Conservation (phyloP, 2,797 vertebrate genomes). For the Mormyrops attenuatus region DNA sequence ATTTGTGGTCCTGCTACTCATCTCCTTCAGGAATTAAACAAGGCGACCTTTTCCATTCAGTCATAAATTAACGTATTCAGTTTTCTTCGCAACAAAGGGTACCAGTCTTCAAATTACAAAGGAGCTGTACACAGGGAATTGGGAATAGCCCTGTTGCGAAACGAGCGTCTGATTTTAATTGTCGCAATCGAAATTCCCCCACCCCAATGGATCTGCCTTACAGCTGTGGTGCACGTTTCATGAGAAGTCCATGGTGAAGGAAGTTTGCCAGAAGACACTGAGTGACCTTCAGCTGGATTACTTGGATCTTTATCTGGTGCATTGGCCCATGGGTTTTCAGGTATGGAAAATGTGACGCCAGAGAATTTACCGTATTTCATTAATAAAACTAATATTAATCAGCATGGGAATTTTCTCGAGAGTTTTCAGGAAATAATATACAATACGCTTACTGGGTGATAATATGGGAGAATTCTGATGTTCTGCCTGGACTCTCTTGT, state of each 20-base stretch:
- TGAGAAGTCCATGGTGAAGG: constrained; percentile 62
- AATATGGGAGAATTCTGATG: neutral
- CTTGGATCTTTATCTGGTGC: constrained; percentile 75
- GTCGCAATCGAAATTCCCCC: neutral
- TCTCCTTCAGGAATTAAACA: neutral
- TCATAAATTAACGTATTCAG: neutral
- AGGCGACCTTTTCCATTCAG: neutral
- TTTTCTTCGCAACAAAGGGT: neutral
- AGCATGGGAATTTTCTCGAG: neutral
- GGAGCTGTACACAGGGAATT: neutral
- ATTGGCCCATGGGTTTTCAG: constrained; percentile 74
- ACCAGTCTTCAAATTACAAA: neutral
- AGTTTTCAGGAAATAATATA: neutral
- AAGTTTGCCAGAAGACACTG: constrained; percentile 66
- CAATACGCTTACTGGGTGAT: neutral
- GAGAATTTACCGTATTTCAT: neutral
- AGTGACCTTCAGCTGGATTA: constrained; percentile 65
- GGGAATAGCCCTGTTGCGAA: neutral
- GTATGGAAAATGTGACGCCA: constrained; percentile 39
- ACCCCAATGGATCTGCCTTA: neutral
- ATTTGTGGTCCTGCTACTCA: neutral
- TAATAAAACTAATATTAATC: neutral
- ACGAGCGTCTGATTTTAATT: neutral
- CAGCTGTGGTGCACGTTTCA: constrained; percentile 75
- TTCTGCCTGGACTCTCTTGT: neutral